These are phyloP conservation scores for Pelvicachromis taeniatus DNA, from an alignment of 2,113 vertebrate species.

Conservation along the genomic window DNA sequence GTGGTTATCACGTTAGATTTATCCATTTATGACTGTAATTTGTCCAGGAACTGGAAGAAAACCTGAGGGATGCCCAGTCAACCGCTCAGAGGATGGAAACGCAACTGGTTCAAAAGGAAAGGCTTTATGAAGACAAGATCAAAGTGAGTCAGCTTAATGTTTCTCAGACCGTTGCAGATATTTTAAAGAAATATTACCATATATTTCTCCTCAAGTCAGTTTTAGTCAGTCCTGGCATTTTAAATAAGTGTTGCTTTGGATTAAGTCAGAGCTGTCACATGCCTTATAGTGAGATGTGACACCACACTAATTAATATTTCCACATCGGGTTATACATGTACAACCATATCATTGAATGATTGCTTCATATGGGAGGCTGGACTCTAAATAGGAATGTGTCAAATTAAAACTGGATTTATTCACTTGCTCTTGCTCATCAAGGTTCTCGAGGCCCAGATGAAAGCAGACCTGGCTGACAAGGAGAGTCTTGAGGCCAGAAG, in stretches of 20 bases:
- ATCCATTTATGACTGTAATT: neutral
- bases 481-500: slow-evolving; percentile 87
- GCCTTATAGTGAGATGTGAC: neutral
- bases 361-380: neutral
- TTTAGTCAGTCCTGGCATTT: neutral
- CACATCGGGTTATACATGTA: slow-evolving; percentile 1
- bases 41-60: slow-evolving; percentile 92
- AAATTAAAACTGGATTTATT: neutral
- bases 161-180: neutral
- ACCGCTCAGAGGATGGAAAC: slow-evolving; percentile 94
- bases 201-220: neutral
- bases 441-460: slow-evolving; percentile 96
- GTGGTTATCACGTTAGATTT: neutral
- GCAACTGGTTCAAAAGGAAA: slow-evolving; percentile 93
- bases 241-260: neutral
- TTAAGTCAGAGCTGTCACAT: neutral
- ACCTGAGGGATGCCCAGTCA: slow-evolving; percentile 90
- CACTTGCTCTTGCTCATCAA: slow-evolving; percentile 43
- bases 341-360: neutral
- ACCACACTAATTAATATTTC: slow-evolving; percentile 8
- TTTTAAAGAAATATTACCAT: neutral
- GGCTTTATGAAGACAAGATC: slow-evolving; percentile 94
- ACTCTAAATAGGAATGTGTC: neutral
- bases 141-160: slow-evolving; percentile 73
- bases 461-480: slow-evolving; percentile 91